Base-by-base conservation (phyloP, 2,797 vertebrate genomes). In the Tinamus major region DNA sequence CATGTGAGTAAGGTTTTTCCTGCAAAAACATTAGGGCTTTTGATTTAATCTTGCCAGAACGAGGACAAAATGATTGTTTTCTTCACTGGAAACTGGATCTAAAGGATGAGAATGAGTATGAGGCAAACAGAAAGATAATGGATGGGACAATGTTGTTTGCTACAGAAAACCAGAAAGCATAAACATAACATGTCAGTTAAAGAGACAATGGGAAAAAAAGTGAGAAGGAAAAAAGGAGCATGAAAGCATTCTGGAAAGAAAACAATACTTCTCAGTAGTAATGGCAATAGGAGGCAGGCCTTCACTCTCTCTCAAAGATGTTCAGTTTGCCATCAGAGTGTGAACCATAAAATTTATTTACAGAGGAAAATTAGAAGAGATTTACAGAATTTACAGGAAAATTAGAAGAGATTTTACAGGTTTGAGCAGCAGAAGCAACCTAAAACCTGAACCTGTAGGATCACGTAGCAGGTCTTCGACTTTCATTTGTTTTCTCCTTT, bases 401-500 rank as follows among this genome's bases (percentile, higher is more conserved):
- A 90, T 67, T 1, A 58, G 65, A 94, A 70, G 53, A 89, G 48
- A 48, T 49, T 79, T 49, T 48, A n/a, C 0, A 74, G 85, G 64
- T 46, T 11, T 64, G 58, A 92, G 82, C 82, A 84, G 13, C 39
- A 74, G 78, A 75, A 87, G n/a, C 37, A 82, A 53, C 83, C 49
- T 41, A 19, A 94, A 87, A 37, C 42, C 31, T 4, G 75, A 87
- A 37, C 42, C 31, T 4, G 75, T 2, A 82, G 78, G 85, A 44
- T 92, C 85, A 90, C 87, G 86, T 76, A 44, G 61, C 90, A 64
- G 68, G 10, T 75, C 56, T 84, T n/a, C 41, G 48, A 5, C 83
- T 90, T 90, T 85, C 10, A 31, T 62, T 58, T 79, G 81, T 76
- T 84, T 74, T 90, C 77, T 94, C 81, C 82, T 67, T 86, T 81